Evolutionary conservation across 1,140 invertebrate species (phyloP).

Genomic region (Rhagoletis zephyria): DNA sequence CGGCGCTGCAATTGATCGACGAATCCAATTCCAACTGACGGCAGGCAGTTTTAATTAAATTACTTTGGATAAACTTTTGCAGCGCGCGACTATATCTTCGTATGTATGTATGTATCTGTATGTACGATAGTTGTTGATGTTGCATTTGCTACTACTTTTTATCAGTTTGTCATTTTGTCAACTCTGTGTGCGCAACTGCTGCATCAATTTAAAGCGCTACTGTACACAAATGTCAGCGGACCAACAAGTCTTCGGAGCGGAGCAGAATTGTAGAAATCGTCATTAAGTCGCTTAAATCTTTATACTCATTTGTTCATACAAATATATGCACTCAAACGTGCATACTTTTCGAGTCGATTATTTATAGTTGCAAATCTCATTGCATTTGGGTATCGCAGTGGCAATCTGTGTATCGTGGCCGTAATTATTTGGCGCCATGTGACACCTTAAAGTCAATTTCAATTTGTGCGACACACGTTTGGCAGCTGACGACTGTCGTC

Average conservation of each 20-base stretch:
- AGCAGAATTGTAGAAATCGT: constrained; percentile 24
- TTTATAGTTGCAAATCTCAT: not conserved
- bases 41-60: constrained; percentile 40
- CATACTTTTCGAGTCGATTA: not conserved
- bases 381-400: constrained; percentile 48
- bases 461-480: constrained; percentile 22
- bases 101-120: not conserved
- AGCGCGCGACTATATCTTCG: not conserved
- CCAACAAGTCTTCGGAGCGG: not conserved
- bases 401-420: constrained; percentile 28
- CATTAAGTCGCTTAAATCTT: constrained; percentile 47
- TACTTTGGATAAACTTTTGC: constrained; percentile 20
- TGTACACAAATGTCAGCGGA: not conserved
- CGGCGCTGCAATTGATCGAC: not conserved
- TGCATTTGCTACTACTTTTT: not conserved
- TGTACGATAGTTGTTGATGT: not conserved
- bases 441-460: constrained; percentile 47
- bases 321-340: not conserved
- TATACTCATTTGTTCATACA: not conserved
- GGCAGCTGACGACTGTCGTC: constrained; percentile 43
- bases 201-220: not conserved
- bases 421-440: constrained; percentile 52
- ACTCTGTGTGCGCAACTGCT: not conserved
- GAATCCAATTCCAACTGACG: not conserved
- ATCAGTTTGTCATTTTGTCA: not conserved